Evolutionary conservation across 2,113 vertebrate species (phyloP).

Genomic region (Melanerpes aurifrons): DNA sequence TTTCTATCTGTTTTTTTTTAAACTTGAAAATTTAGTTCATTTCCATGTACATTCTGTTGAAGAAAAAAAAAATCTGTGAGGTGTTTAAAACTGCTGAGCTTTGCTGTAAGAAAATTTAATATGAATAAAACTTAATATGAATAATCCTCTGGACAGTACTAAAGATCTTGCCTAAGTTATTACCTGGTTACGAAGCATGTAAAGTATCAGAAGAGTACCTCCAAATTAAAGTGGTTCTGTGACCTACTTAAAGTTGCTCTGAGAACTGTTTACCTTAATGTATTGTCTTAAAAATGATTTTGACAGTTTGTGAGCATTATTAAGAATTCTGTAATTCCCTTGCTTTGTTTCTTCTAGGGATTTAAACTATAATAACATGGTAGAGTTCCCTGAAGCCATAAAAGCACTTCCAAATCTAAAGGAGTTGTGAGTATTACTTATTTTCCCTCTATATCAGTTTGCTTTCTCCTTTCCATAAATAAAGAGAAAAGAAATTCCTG

Average conservation of each 20-base stretch:
- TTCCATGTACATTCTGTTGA: not conserved
- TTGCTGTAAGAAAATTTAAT: not conserved
- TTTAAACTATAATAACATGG: conserved; percentile 95
- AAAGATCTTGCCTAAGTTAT: not conserved
- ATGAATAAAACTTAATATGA: not conserved
- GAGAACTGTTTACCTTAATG: not conserved
- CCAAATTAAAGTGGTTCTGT: not conserved
- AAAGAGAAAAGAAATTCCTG: not conserved
- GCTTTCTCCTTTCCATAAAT: not conserved
- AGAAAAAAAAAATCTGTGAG: not conserved
- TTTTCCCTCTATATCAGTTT: not conserved
- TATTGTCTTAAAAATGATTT: not conserved
- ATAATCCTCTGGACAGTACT: not conserved
- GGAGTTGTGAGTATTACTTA: conserved; percentile 90
- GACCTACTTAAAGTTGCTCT: not conserved
- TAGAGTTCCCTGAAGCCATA: conserved; percentile 92
- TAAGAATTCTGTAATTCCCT: not conserved
- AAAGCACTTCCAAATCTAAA: conserved; percentile 92
- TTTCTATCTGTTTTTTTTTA: not conserved
- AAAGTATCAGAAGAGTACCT: not conserved
- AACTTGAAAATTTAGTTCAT: not conserved
- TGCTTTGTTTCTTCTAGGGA: conserved; percentile 80
- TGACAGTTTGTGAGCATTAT: not conserved
- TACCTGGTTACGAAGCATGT: not conserved
- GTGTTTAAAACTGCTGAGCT: not conserved